Evolutionary conservation across 2,797 vertebrate genomes (phyloP), one percentile per base, ranked within the genome.

Genomic region (Oreochromis grahami): DNA sequence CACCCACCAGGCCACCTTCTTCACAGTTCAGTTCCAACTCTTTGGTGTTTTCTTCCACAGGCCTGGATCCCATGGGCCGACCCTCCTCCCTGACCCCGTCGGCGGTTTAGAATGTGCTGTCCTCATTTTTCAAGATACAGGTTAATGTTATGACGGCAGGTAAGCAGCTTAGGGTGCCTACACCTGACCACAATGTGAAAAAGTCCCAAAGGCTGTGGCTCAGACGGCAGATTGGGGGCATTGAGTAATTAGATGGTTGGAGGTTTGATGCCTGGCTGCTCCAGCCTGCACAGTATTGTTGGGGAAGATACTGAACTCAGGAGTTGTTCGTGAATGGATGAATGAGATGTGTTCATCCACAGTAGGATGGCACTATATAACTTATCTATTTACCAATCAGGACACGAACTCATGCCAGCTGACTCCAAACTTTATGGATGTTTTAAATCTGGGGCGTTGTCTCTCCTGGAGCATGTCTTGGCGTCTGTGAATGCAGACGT

Each of bases 171-270:
- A 14, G 26, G 21, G 4, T 2, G 6, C 8, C 4, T 17, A 17
- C 38, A 70, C 2, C 38, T 26, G 14, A 26, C 21, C 21, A 45
- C 65, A 1, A 0, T 0, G 1, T 26, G 38, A 26, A 70, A 70
- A 17, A 70, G 38, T 1, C 19, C 21, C 65, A 70, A 1, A 68
- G 19, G 58, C 0, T 36, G 58, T n/a, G 4, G 58, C 58, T 60
- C 58, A 60, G 32, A 12, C 0, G 32, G 32, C 32, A 0, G 2
- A n/a, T 36, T 2, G 2, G 8, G 29, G 29, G 29, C 1, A 32
- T 11, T 34, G 15, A 60, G 56, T 60, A 19, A 34, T 60, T 19
- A 8, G 56, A 11, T 17, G 29, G 29, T 60, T 0, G 6, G 56
- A 60, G 56, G 56, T 34, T 60, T 60, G 56, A 34, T 60, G 15